These are phyloP conservation scores for Torymus tubicola DNA, from an alignment of 2,888 invertebrate genomes.

Conservation along the genomic window DNA sequence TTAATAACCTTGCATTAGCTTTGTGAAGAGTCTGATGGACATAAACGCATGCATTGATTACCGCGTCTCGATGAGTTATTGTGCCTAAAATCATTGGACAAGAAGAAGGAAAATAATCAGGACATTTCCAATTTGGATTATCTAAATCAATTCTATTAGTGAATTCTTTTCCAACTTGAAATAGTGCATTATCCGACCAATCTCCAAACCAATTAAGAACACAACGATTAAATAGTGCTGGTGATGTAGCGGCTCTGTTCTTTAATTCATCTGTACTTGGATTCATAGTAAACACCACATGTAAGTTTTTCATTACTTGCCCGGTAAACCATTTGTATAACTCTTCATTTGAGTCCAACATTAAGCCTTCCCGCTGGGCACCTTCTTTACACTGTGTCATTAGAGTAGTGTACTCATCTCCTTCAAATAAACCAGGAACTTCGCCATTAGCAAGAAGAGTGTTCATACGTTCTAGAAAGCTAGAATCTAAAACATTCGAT, in stretches of 20 bases:
- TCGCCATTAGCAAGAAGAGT: constrained; percentile 99
- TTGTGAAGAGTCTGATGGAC: constrained; percentile 98
- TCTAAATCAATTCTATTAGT: constrained; percentile 97
- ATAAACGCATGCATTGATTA: constrained; percentile 99
- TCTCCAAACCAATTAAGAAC: constrained; percentile 99
- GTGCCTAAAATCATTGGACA: constrained; percentile 86
- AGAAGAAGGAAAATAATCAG: constrained; percentile 93
- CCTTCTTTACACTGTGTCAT: constrained; percentile 99
- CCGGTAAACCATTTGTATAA: constrained; percentile 99
- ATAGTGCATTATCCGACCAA: constrained; percentile 97
- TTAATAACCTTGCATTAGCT: constrained; percentile 93
- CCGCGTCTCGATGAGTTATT: constrained; percentile 93
- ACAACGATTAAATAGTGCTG: constrained; percentile 98
- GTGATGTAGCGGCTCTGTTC: constrained; percentile 98
- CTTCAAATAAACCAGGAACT: constrained; percentile 95
- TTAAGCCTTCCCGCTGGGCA: constrained; percentile 96
- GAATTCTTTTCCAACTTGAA: constrained; percentile 97
- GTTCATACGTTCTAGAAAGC: constrained; percentile 99
- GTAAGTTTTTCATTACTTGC: constrained; percentile 98
- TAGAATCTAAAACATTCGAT: constrained; percentile 98
- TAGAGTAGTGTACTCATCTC: constrained; percentile 98
- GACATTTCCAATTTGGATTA: constrained; percentile 88
- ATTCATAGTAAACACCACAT: constrained; percentile 99
- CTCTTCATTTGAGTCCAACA: constrained; percentile 99
- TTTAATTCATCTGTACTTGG: constrained; percentile 98